phyloP scores from a whole-genome alignment of 2,113 vertebrate species.

The Halcyon senegalensis region DNA sequence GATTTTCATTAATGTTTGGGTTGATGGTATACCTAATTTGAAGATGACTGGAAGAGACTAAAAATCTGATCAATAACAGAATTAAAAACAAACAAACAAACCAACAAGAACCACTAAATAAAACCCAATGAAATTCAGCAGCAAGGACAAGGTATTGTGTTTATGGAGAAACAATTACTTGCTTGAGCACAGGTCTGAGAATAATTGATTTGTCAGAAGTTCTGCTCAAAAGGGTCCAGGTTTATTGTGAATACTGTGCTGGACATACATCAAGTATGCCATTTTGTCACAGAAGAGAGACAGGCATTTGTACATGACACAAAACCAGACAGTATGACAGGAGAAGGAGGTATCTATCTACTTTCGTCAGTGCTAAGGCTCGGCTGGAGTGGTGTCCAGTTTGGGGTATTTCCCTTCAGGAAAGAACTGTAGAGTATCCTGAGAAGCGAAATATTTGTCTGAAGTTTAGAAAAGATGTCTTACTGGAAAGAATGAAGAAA shows the following conservation, averaged over 20 bases:
- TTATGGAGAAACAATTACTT: background rate
- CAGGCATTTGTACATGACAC: background rate
- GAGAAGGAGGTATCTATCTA: background rate
- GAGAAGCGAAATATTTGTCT: background rate
- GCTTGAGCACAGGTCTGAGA: background rate
- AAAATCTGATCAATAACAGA: background rate
- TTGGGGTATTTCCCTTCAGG: background rate
- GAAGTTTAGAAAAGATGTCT: background rate
- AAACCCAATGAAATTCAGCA: background rate
- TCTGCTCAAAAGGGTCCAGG: background rate
- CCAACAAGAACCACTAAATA: background rate
- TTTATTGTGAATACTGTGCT: background rate
- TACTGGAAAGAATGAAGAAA: background rate
- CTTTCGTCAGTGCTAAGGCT: background rate
- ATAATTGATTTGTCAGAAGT: background rate
- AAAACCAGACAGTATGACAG: background rate
- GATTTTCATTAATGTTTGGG: background rate
- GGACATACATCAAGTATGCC: background rate
- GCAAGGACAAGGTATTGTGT: background rate
- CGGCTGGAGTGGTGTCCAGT: background rate
- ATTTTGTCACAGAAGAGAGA: background rate
- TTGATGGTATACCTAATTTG: background rate
- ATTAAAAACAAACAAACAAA: background rate
- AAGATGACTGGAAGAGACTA: background rate
- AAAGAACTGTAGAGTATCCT: background rate